A percentile compares a stretch with the other conserved stretches of the same genome.
Conservation (phyloP, 2,113 vertebrate species). For the Blennius ocellaris region DNA sequence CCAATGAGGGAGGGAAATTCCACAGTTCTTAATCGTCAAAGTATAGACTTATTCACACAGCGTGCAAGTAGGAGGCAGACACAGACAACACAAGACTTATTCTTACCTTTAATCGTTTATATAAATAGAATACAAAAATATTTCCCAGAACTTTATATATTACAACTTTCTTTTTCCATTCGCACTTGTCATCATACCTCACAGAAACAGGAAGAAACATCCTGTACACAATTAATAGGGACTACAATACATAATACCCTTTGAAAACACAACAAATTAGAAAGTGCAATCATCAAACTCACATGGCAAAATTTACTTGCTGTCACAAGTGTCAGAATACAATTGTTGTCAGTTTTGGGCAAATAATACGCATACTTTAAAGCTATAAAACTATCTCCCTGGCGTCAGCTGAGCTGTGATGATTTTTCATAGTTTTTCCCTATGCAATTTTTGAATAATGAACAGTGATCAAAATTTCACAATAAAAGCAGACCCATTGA, state of each 20-base stretch:
- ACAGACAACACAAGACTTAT: not conserved
- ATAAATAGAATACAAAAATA: conserved; percentile 73
- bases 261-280: conserved; percentile 9
- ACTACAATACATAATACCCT: conserved; percentile 4
- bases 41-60: not conserved
- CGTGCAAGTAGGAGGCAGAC: conserved; percentile 4
- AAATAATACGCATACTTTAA: not conserved
- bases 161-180: not conserved
- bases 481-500: not conserved
- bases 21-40: conserved; percentile 34
- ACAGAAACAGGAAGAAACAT: conserved; percentile 3
- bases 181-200: not conserved
- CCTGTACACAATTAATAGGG: not conserved
- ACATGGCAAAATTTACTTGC: not conserved
- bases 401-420: not conserved
- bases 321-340: conserved; percentile 2
- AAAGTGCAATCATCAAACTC: conserved; percentile 58
- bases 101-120: conserved; percentile 48
- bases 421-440: not conserved
- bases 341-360: conserved; percentile 6
- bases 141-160: conserved; percentile 2
- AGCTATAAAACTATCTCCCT: not conserved
- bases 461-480: not conserved
- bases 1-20: conserved; percentile 79
- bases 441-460: not conserved